These are phyloP conservation scores for Sesamia inferens DNA, from an alignment of 2,888 invertebrate genomes.

Conservation along the genomic window DNA sequence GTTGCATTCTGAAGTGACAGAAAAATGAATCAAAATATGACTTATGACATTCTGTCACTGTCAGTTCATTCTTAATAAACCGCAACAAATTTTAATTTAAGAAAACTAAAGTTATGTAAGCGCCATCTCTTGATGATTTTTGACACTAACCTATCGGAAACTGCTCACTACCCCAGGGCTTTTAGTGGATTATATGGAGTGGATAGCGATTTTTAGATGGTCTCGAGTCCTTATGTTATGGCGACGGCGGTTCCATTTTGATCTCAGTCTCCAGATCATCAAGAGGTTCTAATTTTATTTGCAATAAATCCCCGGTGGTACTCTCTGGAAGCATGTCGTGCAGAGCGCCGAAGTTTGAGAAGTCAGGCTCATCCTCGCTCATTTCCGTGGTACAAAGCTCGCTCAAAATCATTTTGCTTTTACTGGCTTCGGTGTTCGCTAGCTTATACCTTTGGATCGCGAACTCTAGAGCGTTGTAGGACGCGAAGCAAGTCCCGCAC, in stretches of 20 bases:
- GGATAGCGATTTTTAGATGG: no score
- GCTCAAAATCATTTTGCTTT: slow-evolving; percentile 79
- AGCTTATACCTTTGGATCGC: slow-evolving; percentile 75
- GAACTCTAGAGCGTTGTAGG: slow-evolving; percentile 77
- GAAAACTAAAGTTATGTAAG: no score
- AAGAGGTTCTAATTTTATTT: slow-evolving; percentile 64
- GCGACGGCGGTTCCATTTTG: slow-evolving; percentile 71
- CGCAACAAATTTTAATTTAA: no score
- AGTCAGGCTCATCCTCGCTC: slow-evolving; percentile 76
- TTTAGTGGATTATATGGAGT: no score
- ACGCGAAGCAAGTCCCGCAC: slow-evolving; percentile 72
- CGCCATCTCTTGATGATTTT: no score
- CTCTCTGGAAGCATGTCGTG: slow-evolving; percentile 75
- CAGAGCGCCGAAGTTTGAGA: slow-evolving; percentile 65
- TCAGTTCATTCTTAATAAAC: no score
- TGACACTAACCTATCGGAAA: no score
- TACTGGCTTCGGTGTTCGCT: slow-evolving; percentile 62
- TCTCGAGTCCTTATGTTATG: slow-evolving; percentile 16
- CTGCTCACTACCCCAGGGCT: no score
- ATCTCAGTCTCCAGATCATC: slow-evolving; percentile 57
- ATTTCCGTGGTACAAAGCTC: slow-evolving; percentile 83
- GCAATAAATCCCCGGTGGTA: slow-evolving; percentile 66
- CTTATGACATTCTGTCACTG: no score
- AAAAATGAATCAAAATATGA: no score
- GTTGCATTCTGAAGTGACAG: no score